A percentile compares a stretch with the other conserved stretches of the same genome.
phyloP scores from a whole-genome alignment of 1,140 invertebrate species.

The Euborellia annulipes region DNA sequence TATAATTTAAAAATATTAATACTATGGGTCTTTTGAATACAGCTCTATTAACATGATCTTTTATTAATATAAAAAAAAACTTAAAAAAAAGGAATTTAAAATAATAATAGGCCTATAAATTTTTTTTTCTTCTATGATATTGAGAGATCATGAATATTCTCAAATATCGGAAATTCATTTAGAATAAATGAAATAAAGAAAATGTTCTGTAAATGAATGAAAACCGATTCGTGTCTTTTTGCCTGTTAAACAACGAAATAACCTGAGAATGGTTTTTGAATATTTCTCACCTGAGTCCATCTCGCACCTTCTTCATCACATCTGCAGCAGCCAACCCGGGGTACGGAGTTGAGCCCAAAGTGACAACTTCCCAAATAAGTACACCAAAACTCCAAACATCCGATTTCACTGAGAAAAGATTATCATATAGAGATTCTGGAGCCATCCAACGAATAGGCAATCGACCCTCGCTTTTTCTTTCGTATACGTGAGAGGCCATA shows the following conservation, averaged over 20 bases:
- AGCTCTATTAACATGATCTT: too few relatives aligned
- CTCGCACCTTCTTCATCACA: slow-evolving; percentile 54
- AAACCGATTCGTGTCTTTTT: not conserved
- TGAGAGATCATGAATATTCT: too few relatives aligned
- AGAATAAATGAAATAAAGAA: too few relatives aligned
- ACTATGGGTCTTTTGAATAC: too few relatives aligned
- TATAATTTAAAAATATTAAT: too few relatives aligned
- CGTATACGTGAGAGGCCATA: slow-evolving; percentile 68
- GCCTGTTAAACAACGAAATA: not conserved
- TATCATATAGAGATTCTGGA: slow-evolving; percentile 80
- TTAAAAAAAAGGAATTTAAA: too few relatives aligned
- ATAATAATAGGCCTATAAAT: too few relatives aligned
- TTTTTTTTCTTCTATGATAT: too few relatives aligned
- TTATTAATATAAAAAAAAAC: too few relatives aligned
- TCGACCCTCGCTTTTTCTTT: slow-evolving; percentile 73
- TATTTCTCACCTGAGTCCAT: slow-evolving; percentile 8
- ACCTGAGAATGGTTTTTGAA: not conserved
- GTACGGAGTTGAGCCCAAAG: slow-evolving; percentile 77
- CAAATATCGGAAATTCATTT: too few relatives aligned
- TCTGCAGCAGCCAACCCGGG: slow-evolving; percentile 70
- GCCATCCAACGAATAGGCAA: slow-evolving; percentile 78
- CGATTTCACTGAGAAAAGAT: slow-evolving; percentile 78
- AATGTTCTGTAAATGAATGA: too few relatives aligned
- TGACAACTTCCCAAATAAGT: slow-evolving; percentile 74
- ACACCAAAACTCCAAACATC: slow-evolving; percentile 91